Percentiles rank a stretch among this genome's conserved stretches.
These are phyloP conservation scores for Clupea harengus DNA, from an alignment of 2,113 vertebrate species.

Conservation along the genomic window DNA sequence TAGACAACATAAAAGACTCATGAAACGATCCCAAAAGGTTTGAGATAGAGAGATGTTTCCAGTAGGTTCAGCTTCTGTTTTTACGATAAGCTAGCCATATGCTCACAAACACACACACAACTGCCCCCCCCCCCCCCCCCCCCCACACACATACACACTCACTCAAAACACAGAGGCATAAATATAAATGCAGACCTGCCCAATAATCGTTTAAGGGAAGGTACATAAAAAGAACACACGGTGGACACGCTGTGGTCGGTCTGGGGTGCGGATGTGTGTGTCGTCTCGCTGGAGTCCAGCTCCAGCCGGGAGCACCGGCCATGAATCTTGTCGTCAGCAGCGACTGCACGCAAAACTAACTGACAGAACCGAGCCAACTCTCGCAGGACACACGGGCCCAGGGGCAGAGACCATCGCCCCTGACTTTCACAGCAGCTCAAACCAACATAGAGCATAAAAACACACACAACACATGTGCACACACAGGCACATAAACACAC, in stretches of 20 bases:
- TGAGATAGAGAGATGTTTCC: constrained; percentile 53
- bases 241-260: neutral
- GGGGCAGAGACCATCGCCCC: neutral
- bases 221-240: neutral
- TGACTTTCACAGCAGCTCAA: neutral
- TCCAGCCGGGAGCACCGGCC: neutral
- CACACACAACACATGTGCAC: neutral
- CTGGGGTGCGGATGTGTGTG: neutral
- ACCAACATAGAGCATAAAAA: neutral
- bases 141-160: neutral
- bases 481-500: neutral
- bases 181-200: constrained; percentile 2
- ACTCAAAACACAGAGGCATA: neutral
- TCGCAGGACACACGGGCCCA: neutral
- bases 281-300: neutral
- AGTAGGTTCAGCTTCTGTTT: constrained; percentile 58
- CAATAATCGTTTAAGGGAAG: neutral
- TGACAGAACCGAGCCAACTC: neutral
- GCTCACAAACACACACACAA: neutral
- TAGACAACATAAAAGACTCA: constrained; percentile 50
- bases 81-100: constrained; percentile 46
- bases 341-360: neutral
- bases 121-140: neutral
- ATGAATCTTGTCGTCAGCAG: neutral
- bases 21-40: constrained; percentile 60